Conservation (phyloP, 1,140 invertebrate species). For the Pogonomyrmex californicus region DNA sequence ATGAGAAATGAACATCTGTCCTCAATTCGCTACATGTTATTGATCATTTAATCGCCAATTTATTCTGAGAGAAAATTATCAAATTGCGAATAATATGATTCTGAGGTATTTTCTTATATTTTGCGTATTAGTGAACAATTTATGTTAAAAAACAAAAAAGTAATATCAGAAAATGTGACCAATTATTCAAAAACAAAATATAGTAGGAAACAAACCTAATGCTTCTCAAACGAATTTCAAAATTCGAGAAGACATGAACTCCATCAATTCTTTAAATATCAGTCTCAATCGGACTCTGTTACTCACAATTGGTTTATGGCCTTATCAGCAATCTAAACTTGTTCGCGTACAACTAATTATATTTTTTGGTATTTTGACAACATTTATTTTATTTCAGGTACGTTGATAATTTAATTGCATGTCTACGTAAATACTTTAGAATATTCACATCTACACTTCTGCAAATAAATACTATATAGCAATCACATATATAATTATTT, state of each 20-base stretch:
- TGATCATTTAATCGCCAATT: neutral
- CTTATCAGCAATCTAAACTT: constrained; percentile 26
- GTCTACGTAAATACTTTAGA: neutral
- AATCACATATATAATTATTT: no score
- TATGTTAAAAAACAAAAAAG: neutral
- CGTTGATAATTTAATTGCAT: neutral
- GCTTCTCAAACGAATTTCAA: neutral
- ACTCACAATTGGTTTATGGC: neutral
- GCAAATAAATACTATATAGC: no score
- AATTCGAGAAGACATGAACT: neutral
- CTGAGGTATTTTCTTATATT: neutral
- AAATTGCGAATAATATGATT: no score
- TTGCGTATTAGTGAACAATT: neutral
- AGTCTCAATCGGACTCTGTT: neutral
- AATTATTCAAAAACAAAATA: no score
- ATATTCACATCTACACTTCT: neutral
- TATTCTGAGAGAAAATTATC: no score
- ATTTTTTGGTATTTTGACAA: neutral
- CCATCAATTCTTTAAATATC: neutral
- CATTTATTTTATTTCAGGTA: constrained; percentile 5
- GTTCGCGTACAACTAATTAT: neutral
- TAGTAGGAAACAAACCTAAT: no score
- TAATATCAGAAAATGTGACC: neutral
- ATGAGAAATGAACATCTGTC: neutral
- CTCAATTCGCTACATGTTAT: neutral